Conservation (phyloP, 1,140 invertebrate genomes). For the Mercenaria mercenaria region DNA sequence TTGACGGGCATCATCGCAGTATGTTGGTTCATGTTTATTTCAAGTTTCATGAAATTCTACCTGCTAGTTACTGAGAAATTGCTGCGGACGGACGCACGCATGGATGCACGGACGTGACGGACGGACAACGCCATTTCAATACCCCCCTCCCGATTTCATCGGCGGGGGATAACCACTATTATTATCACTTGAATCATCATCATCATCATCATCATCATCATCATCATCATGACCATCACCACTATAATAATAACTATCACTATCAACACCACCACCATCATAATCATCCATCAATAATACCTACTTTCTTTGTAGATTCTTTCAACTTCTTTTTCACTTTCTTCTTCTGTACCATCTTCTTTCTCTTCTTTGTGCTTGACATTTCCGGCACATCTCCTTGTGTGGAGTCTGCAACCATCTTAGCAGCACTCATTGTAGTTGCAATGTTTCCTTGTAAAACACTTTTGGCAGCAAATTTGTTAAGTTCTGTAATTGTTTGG, state of each 20-base stretch:
- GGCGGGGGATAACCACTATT: no score
- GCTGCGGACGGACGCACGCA: no score
- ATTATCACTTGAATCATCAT: no score
- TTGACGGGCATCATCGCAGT: no score
- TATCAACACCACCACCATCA: neutral
- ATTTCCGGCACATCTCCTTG: slow-evolving; percentile 65
- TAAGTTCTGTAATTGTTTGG: neutral
- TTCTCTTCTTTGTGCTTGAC: slow-evolving; percentile 47
- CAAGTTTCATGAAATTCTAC: no score
- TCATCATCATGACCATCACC: neutral
- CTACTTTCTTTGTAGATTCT: slow-evolving; percentile 42
- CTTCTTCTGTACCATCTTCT: slow-evolving; percentile 69
- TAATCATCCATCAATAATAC: neutral
- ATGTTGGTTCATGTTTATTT: no score
- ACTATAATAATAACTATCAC: neutral
- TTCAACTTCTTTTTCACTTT: slow-evolving; percentile 64
- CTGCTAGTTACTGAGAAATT: no score
- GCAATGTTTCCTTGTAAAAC: neutral
- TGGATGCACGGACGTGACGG: no score
- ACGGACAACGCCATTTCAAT: no score
- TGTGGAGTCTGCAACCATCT: slow-evolving; percentile 81
- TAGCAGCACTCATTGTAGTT: slow-evolving; percentile 75
- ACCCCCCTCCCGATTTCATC: no score
- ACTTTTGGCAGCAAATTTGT: neutral
- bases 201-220: no score